Conservation (phyloP, 2,888 invertebrate genomes). For the Hydroisotoma schaefferi region DNA sequence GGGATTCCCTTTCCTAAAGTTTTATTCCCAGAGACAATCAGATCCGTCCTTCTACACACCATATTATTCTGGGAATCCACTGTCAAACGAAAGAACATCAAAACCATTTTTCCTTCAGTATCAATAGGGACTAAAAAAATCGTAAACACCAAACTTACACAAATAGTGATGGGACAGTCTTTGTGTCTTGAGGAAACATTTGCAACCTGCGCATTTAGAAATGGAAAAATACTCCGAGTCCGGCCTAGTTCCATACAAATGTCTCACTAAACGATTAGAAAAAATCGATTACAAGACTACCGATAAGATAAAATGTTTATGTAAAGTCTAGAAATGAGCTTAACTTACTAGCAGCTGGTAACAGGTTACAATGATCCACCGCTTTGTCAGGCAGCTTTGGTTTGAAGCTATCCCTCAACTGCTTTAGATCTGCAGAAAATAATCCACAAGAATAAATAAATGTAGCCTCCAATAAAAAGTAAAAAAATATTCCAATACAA, state of each 20-base stretch:
- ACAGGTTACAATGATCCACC: constrained; percentile 22
- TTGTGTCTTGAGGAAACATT: constrained; percentile 38
- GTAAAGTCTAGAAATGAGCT: constrained; percentile 4
- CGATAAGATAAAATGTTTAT: neutral
- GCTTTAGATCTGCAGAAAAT: constrained; percentile 17
- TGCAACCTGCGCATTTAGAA: constrained; percentile 41
- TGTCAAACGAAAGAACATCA: neutral
- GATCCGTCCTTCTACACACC: constrained; percentile 25
- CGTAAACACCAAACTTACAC: constrained; percentile 26
- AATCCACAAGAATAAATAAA: no score
- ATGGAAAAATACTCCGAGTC: constrained; percentile 41
- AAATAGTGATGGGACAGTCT: constrained; percentile 39
- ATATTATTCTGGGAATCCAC: constrained; percentile 7
- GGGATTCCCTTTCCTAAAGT: constrained; percentile 24
- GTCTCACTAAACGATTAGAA: constrained; percentile 21
- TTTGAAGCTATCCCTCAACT: constrained; percentile 16
- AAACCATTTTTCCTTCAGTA: neutral
- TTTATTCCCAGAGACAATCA: constrained; percentile 22
- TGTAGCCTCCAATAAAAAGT: no score
- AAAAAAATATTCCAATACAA: no score
- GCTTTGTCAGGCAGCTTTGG: constrained; percentile 24
- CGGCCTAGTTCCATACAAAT: constrained; percentile 39
- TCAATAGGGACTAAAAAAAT: neutral
- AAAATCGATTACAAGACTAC: neutral
- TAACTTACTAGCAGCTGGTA: constrained; percentile 31